These are phyloP conservation scores for Myopa testacea DNA, from an alignment of 2,888 invertebrate genomes.

Conservation along the genomic window DNA sequence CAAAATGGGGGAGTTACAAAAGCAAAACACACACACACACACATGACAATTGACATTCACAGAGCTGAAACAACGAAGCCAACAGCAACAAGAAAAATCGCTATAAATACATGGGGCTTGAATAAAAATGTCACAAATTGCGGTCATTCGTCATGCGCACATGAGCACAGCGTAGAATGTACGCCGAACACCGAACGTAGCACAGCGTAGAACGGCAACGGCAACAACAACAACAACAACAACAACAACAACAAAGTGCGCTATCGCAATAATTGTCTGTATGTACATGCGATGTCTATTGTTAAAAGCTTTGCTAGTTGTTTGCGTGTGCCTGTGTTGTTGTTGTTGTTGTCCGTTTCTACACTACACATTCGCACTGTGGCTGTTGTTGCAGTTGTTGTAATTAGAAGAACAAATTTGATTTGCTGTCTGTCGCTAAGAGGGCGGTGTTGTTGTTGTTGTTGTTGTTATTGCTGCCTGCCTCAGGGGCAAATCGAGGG, in stretches of 20 bases:
- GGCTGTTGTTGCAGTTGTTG: neutral
- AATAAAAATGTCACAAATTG: constrained; percentile 63
- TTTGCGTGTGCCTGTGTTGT: neutral
- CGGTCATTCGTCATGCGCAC: constrained; percentile 68
- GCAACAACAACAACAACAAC: constrained; percentile 26
- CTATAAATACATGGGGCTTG: neutral
- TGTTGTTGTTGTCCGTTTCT: neutral
- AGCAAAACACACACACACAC: constrained; percentile 23
- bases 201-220: constrained; percentile 49
- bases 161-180: constrained; percentile 52
- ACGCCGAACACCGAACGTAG: constrained; percentile 33
- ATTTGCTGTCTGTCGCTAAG: neutral
- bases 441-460: neutral
- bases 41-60: constrained; percentile 7
- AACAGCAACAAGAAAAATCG: constrained; percentile 1
- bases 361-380: neutral
- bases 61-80: neutral
- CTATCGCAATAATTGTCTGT: constrained; percentile 23
- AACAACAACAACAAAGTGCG: constrained; percentile 8
- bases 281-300: constrained; percentile 29
- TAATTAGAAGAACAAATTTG: constrained; percentile 2
- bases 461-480: neutral
- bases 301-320: constrained; percentile 37
- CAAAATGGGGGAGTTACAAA: constrained; percentile 38
- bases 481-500: neutral